A percentile compares a stretch with the other conserved stretches of the same genome.
Evolutionary conservation across 53 echinoderm and acorn worm genomes (phyloP).

Genomic region (Arbacia lixula): DNA sequence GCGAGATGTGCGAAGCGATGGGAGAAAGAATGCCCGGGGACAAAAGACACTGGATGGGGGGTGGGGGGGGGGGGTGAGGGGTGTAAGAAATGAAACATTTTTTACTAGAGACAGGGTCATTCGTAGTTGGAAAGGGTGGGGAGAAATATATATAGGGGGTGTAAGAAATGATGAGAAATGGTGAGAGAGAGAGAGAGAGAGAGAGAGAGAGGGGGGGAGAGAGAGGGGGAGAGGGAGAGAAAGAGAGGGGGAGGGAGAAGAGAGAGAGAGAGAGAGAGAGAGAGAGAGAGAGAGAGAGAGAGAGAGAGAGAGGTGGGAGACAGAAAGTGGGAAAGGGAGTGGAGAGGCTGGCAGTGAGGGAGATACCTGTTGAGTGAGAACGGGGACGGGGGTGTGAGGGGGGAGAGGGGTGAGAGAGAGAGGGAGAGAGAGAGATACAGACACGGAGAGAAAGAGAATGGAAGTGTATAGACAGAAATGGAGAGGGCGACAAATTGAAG

Average conservation of each 20-base stretch:
- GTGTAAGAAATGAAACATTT: too few species aligned
- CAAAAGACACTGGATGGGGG: too few species aligned
- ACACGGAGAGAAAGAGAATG: background rate
- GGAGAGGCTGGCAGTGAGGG: too few species aligned
- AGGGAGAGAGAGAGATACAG: background rate
- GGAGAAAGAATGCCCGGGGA: too few species aligned
- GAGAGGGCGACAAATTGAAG: background rate
- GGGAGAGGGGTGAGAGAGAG: background rate
- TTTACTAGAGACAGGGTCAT: too few species aligned
- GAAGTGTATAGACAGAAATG: background rate
- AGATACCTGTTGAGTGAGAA: background rate
- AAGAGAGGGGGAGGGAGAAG: too few species aligned
- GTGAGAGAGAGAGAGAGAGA: background rate
- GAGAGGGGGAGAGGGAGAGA: background rate
- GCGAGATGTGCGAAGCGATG: too few species aligned
- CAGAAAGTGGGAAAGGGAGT: background rate
- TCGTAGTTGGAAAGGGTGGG: too few species aligned
- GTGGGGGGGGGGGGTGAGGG: too few species aligned
- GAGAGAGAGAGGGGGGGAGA: background rate
- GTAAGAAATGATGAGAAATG: background rate
- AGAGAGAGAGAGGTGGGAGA: too few species aligned
- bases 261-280: constrained; percentile 3
- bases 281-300: constrained; percentile 11
- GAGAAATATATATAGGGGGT: background rate
- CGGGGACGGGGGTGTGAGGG: background rate